phyloP scores from a whole-genome alignment of 2,113 vertebrate species.

The Oncorhynchus masou region DNA sequence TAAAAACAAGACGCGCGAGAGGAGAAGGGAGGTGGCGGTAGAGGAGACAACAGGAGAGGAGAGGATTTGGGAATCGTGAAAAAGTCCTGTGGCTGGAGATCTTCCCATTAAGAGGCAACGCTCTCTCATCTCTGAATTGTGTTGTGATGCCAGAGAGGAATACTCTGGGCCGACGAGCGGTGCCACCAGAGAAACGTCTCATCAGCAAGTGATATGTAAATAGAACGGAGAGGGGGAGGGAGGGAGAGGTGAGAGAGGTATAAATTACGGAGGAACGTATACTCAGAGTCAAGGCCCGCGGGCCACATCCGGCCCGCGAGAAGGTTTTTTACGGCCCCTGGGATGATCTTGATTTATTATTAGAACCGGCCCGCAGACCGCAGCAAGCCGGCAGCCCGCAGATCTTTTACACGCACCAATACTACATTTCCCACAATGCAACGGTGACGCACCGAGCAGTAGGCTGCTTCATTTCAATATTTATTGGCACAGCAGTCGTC shows the following conservation, averaged over 20 bases:
- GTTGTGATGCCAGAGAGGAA: constrained; percentile 71
- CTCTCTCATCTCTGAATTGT: constrained; percentile 69
- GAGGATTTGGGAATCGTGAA: neutral
- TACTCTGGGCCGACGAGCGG: constrained; percentile 64
- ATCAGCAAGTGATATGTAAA: constrained; percentile 67
- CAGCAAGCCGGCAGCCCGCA: too few species aligned
- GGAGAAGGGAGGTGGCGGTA: constrained; percentile 2
- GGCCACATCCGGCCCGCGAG: too few species aligned
- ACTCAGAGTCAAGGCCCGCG: too few species aligned
- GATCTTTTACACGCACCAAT: too few species aligned
- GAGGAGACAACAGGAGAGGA: constrained; percentile 25
- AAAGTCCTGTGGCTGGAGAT: constrained; percentile 66
- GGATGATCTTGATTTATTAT: too few species aligned
- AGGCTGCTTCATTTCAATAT: too few species aligned
- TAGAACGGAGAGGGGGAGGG: constrained; percentile 10
- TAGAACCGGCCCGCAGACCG: too few species aligned
- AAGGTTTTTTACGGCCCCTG: too few species aligned
- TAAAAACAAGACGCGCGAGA: constrained; percentile 63
- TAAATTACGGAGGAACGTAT: too few species aligned
- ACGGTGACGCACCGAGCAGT: too few species aligned
- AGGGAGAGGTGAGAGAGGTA: neutral
- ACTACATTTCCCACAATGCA: too few species aligned
- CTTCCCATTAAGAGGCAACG: constrained; percentile 60
- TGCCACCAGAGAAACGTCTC: constrained; percentile 60
- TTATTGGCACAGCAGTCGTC: too few species aligned